phyloP scores from a whole-genome alignment of 2,797 vertebrate genomes.

The Acipenser oxyrinchus region DNA sequence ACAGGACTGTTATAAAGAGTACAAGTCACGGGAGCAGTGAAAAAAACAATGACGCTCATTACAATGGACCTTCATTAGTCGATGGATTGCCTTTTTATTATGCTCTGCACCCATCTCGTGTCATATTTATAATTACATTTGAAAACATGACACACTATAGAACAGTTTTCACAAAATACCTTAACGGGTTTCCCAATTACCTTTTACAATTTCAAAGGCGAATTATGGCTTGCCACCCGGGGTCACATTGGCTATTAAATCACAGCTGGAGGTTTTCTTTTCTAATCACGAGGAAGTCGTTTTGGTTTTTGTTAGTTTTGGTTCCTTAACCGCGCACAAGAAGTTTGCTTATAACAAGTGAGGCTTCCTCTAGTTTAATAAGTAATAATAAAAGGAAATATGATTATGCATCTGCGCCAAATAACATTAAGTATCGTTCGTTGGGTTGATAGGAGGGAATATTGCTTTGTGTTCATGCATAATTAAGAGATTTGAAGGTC shows the following conservation, averaged over 20 bases:
- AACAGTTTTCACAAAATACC: too few species aligned
- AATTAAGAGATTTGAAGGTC: constrained; percentile 78
- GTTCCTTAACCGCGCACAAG: constrained; percentile 53
- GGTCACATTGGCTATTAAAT: constrained; percentile 29
- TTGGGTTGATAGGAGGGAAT: constrained; percentile 73
- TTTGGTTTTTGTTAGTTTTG: constrained; percentile 38
- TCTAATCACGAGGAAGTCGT: constrained; percentile 38
- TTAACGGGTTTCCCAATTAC: too few species aligned
- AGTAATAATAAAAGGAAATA: constrained; percentile 70
- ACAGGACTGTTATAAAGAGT: too few species aligned
- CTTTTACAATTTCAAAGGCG: too few species aligned
- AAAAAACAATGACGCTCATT: too few species aligned
- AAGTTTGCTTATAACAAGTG: constrained; percentile 63
- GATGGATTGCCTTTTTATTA: too few species aligned
- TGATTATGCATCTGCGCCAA: constrained; percentile 68
- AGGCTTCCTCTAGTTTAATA: constrained; percentile 67
- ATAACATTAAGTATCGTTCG: constrained; percentile 75
- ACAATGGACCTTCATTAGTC: too few species aligned
- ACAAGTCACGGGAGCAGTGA: too few species aligned
- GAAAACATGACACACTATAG: too few species aligned
- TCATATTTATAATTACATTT: too few species aligned
- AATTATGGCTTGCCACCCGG: constrained; percentile 16
- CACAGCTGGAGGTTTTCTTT: constrained; percentile 40
- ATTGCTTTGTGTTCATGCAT: constrained; percentile 77
- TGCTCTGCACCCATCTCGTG: too few species aligned